A percentile compares a stretch with the other conserved stretches of the same genome.
phyloP scores from a whole-genome alignment of 2,797 vertebrate genomes.

The Apogon talboti region DNA sequence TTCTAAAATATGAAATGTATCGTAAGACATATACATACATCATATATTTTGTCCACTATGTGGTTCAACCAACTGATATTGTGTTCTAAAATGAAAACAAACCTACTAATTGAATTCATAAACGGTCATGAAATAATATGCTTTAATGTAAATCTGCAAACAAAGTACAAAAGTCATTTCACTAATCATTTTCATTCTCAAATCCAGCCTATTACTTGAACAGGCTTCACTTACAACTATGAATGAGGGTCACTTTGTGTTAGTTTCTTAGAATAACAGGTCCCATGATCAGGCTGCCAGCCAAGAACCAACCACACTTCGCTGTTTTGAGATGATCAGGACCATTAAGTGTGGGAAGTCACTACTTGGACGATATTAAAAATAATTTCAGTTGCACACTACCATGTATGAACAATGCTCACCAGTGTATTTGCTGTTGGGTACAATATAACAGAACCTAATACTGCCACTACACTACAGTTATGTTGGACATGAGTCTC shows the following conservation, averaged over 20 bases:
- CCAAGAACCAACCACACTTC: neutral
- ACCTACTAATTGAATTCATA: no score
- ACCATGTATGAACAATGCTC: constrained; percentile 12
- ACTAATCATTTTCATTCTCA: no score
- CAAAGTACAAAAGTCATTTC: no score
- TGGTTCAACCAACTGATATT: no score
- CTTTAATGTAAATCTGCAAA: no score
- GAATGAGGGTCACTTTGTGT: neutral
- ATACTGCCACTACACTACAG: neutral
- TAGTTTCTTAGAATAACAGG: neutral
- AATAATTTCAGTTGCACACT: constrained; percentile 5
- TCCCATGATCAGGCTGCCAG: neutral
- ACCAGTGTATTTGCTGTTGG: constrained; percentile 19
- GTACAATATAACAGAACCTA: neutral
- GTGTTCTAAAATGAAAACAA: no score
- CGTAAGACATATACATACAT: no score
- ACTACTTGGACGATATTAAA: neutral
- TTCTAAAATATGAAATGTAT: no score
- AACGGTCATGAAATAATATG: no score
- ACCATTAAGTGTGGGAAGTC: constrained; percentile 22
- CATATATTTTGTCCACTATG: no score
- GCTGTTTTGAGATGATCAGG: constrained; percentile 1
- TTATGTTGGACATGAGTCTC: neutral
- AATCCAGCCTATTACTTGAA: no score
- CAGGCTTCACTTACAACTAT: no score